Base-by-base conservation (phyloP, 2,797 vertebrate genomes). In the Botia almorhae region DNA sequence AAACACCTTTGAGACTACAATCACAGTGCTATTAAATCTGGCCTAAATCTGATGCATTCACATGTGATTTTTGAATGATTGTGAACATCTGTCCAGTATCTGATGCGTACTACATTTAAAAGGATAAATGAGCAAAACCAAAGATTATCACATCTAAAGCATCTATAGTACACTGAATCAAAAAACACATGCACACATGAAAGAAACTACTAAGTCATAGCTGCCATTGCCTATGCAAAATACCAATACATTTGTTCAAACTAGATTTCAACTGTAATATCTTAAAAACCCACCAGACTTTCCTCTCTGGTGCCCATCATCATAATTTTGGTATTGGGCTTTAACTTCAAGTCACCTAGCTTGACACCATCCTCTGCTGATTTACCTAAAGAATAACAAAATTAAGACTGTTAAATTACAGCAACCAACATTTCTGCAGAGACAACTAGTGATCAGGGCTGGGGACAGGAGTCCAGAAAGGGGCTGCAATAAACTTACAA, bases 241-340 rank as follows among this genome's bases (percentile, higher is more conserved):
- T 68, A 68, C 2, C 16, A 13, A 21, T n/a, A 43, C 7, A 26
- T 68, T 48, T 13, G 17, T 10, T 68, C 16, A 46, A 39, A 39
- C 6, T 39, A 39, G 14, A n/a, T 36, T 39, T 68, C 8, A 46
- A 68, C 39, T 21, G 39, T 29, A 36, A 73, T 21, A 29, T 75
- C 7, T 12, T 16, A 11, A 68, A 26, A 33, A 86, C 92, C 85
- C 94, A 99, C 98, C 96, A 99, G 93, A 89, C 96, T 97, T 90
- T 99, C 98, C 86, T 99, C 98, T 92, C 98, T 96, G 87, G 95
- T 98, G 74, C 98, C 98, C 98, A 99, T 99, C 98, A 99, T 99
- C 97, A 99, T 99, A 85, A 99, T 99, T 94, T 99, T 99, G 73
- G 97, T 98, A 93, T 99, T 99, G 80, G 97, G 97, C 92, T 99